A percentile compares a stretch with the other conserved stretches of the same genome.
These are phyloP conservation scores for Hetaerina titia DNA, from an alignment of 2,888 invertebrate species.

Conservation along the genomic window DNA sequence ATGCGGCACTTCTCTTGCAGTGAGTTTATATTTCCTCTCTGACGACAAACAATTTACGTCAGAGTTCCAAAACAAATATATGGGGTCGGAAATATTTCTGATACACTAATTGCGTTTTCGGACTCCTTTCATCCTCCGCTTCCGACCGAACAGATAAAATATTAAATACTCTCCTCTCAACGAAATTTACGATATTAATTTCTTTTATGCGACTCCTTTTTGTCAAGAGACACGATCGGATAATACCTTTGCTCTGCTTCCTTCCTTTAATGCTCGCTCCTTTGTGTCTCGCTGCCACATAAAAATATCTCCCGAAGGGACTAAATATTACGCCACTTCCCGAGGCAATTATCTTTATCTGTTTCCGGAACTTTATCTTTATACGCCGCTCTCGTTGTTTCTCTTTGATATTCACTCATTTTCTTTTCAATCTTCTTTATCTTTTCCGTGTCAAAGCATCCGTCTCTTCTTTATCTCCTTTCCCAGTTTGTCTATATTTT, in stretches of 20 bases:
- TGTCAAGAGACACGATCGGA: not conserved
- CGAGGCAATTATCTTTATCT: conserved; percentile 36
- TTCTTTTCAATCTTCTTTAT: not conserved
- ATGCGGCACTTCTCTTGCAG: too few species aligned
- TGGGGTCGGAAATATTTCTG: not conserved
- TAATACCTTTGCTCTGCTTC: not conserved
- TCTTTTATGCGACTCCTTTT: not conserved
- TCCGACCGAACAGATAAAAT: not conserved
- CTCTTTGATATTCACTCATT: not conserved
- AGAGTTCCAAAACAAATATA: not conserved
- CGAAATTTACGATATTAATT: conserved; percentile 22
- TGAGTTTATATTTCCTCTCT: not conserved
- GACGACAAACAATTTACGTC: not conserved
- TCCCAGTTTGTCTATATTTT: too few species aligned
- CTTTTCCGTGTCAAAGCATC: not conserved
- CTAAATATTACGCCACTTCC: not conserved
- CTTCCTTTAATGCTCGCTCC: not conserved
- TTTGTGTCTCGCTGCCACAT: not conserved
- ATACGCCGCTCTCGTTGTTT: not conserved
- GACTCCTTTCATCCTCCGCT: not conserved
- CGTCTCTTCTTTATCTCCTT: not conserved
- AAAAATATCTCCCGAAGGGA: conserved; percentile 18
- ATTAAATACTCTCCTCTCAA: not conserved
- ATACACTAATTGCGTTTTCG: not conserved
- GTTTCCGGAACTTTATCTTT: conserved; percentile 17